Conservation (phyloP, 2,797 vertebrate species). For the Cercopithecus hamlyni region DNA sequence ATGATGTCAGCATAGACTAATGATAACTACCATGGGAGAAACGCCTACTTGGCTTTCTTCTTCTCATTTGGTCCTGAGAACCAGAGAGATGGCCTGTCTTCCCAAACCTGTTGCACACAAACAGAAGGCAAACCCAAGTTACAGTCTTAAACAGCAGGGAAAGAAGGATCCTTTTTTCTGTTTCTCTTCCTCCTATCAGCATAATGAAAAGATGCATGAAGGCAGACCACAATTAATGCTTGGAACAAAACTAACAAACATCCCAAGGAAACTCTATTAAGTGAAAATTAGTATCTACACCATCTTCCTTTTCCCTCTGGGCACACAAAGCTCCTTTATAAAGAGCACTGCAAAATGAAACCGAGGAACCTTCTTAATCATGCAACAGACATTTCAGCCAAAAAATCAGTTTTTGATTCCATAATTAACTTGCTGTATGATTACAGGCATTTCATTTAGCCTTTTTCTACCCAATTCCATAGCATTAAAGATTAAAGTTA, state of each 20-base stretch:
- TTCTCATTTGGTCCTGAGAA: slow-evolving; percentile 66
- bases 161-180: neutral
- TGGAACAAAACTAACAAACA: neutral
- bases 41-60: slow-evolving; percentile 55
- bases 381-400: neutral
- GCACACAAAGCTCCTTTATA: neutral
- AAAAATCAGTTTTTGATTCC: neutral
- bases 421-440: slow-evolving; percentile 9
- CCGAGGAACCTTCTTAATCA: slow-evolving; percentile 14
- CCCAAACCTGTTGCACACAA: slow-evolving; percentile 7
- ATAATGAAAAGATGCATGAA: neutral
- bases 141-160: neutral
- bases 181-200: neutral
- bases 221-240: neutral
- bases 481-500: slow-evolving; percentile 6
- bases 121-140: slow-evolving; percentile 27
- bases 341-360: neutral
- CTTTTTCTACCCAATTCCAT: neutral
- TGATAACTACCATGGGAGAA: slow-evolving; percentile 71
- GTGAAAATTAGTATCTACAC: neutral
- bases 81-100: slow-evolving; percentile 17
- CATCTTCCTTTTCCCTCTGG: neutral
- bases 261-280: neutral
- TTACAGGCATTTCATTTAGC: neutral
- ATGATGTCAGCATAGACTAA: slow-evolving; percentile 56